These are phyloP conservation scores for Rhabdomys pumilio DNA, from an alignment of 2,797 vertebrate species.

Conservation along the genomic window DNA sequence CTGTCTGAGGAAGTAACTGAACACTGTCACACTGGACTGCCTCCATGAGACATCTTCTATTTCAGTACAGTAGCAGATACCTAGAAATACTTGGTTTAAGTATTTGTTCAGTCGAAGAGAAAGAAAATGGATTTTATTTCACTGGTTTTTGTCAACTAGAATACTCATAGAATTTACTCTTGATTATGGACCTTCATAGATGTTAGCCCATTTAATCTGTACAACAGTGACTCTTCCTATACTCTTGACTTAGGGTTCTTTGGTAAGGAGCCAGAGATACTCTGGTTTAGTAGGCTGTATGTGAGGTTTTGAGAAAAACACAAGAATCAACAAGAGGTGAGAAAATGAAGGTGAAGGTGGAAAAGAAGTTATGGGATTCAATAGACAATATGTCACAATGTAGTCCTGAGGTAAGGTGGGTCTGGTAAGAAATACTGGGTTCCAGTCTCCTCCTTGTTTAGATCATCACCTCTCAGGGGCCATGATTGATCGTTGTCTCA, in stretches of 20 bases:
- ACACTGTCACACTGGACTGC: neutral
- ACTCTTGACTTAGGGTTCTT: neutral
- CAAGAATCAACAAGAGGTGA: neutral
- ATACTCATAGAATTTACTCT: neutral
- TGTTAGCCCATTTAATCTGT: constrained; percentile 5
- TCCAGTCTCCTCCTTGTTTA: too few species aligned
- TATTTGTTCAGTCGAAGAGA: neutral
- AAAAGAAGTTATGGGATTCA: neutral
- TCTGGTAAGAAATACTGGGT: neutral
- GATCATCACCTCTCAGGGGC: neutral
- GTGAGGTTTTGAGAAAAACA: neutral
- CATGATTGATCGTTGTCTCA: neutral
- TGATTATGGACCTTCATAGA: neutral
- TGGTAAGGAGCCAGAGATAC: neutral
- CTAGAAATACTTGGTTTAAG: constrained; percentile 47
- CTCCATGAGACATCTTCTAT: constrained; percentile 18
- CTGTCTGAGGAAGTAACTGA: neutral
- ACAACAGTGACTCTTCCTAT: neutral
- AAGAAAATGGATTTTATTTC: constrained; percentile 20
- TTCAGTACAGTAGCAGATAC: neutral
- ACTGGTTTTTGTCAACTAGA: neutral
- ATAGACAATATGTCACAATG: neutral
- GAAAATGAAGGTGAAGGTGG: neutral
- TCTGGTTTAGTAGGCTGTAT: neutral
- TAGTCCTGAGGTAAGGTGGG: neutral